These are phyloP conservation scores for Ptychoptera albimana DNA, from an alignment of 2,888 invertebrate genomes.

Conservation along the genomic window DNA sequence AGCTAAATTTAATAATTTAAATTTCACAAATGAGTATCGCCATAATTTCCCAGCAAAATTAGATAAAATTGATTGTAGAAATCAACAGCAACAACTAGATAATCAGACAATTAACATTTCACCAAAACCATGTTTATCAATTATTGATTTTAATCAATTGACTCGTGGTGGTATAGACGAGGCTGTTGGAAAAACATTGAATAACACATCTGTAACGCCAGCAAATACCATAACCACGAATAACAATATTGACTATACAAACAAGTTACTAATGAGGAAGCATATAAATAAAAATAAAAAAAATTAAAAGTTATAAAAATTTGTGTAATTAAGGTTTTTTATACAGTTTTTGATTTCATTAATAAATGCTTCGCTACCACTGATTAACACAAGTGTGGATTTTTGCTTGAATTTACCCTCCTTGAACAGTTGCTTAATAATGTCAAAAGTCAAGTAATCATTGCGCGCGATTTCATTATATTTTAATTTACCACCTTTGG, in stretches of 20 bases:
- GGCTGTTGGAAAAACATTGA: slow-evolving; percentile 18
- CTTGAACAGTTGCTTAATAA: not conserved
- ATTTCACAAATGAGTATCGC: slow-evolving; percentile 14
- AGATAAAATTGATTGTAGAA: slow-evolving; percentile 1
- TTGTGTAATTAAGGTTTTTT: too few species aligned
- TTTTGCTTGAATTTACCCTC: too few species aligned
- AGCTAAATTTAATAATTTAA: slow-evolving; percentile 18
- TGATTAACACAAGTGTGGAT: too few species aligned
- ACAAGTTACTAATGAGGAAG: too few species aligned
- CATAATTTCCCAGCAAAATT: not conserved
- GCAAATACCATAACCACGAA: too few species aligned
- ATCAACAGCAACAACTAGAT: not conserved
- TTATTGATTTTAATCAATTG: slow-evolving; percentile 56
- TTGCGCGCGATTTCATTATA: slow-evolving; percentile 6
- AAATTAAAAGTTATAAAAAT: too few species aligned
- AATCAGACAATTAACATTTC: slow-evolving; percentile 26
- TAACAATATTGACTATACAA: too few species aligned
- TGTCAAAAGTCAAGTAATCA: not conserved
- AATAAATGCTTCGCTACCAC: too few species aligned
- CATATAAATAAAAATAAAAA: too few species aligned
- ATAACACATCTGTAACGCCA: not conserved
- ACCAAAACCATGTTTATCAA: slow-evolving; percentile 47
- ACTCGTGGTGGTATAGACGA: slow-evolving; percentile 42
- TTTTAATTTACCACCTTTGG: slow-evolving; percentile 6
- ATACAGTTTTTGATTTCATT: too few species aligned